Evolutionary conservation across 1,140 invertebrate genomes (phyloP).

Genomic region (Fopius arisanus): DNA sequence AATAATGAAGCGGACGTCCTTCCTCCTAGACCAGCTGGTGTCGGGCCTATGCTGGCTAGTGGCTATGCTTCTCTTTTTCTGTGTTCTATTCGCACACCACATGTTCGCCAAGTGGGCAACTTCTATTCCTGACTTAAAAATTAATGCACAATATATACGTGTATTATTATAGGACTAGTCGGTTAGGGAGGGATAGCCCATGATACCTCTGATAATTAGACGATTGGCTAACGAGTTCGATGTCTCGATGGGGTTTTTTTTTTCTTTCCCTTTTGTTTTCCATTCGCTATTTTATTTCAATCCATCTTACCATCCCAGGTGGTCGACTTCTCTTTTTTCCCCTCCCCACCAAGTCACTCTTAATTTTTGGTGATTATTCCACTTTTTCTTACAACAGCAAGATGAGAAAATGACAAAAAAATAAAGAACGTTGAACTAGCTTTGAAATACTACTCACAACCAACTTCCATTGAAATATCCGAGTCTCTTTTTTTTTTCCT

Average conservation of each 20-base stretch:
- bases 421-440: neutral
- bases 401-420: neutral
- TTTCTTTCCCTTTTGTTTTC: neutral
- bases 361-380: neutral
- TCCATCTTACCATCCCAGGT: neutral
- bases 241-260: neutral
- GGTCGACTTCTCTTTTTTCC: neutral
- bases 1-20: constrained; percentile 39
- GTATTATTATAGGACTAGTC: constrained; percentile 11
- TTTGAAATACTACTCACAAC: neutral
- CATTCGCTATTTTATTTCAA: neutral
- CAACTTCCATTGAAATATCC: neutral
- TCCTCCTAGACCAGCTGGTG: constrained; percentile 53
- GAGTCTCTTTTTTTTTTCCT: neutral
- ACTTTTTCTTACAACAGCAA: no score
- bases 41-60: constrained; percentile 30
- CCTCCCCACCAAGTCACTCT: neutral
- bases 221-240: constrained; percentile 33
- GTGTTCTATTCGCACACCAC: constrained; percentile 52
- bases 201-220: constrained; percentile 37
- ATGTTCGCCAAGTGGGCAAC: constrained; percentile 45
- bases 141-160: constrained; percentile 46
- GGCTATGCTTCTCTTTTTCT: constrained; percentile 21
- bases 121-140: constrained; percentile 32
- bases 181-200: neutral